A percentile compares a stretch with the other conserved stretches of the same genome.
Conservation (phyloP, 2,888 invertebrate genomes). For the Mamestra brassicae region DNA sequence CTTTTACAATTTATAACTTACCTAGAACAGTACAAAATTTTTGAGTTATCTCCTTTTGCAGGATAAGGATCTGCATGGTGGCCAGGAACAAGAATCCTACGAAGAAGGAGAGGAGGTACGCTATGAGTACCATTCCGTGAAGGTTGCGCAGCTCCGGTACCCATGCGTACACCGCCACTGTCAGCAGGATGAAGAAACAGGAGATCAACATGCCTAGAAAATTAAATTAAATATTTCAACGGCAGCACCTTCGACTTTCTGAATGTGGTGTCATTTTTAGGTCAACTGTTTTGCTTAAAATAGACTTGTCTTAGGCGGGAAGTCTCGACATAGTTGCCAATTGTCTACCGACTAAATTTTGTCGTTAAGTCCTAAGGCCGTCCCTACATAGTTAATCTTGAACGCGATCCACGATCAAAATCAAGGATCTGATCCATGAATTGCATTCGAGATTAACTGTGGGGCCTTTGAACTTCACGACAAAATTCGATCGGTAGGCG, state of each 20-base stretch:
- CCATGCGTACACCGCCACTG: slow-evolving; percentile 93
- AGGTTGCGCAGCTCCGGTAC: slow-evolving; percentile 94
- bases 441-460: too few relatives aligned
- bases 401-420: too few relatives aligned
- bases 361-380: too few relatives aligned
- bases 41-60: slow-evolving; percentile 65
- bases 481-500: too few relatives aligned
- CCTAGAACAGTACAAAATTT: slow-evolving; percentile 70
- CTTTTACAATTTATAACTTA: slow-evolving; percentile 70
- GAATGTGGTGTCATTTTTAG: neutral
- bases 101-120: slow-evolving; percentile 93
- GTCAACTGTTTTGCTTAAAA: neutral
- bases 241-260: neutral
- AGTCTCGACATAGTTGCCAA: too few relatives aligned
- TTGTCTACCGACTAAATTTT: too few relatives aligned
- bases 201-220: slow-evolving; percentile 93
- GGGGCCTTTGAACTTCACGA: too few relatives aligned
- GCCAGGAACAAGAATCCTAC: slow-evolving; percentile 92
- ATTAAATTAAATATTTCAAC: neutral
- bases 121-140: slow-evolving; percentile 94
- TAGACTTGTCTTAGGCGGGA: too few relatives aligned
- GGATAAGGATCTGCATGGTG: slow-evolving; percentile 85
- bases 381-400: too few relatives aligned
- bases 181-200: slow-evolving; percentile 93
- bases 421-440: too few relatives aligned